phyloP scores from a whole-genome alignment of 1,140 invertebrate species.

The Ostrea edulis region DNA sequence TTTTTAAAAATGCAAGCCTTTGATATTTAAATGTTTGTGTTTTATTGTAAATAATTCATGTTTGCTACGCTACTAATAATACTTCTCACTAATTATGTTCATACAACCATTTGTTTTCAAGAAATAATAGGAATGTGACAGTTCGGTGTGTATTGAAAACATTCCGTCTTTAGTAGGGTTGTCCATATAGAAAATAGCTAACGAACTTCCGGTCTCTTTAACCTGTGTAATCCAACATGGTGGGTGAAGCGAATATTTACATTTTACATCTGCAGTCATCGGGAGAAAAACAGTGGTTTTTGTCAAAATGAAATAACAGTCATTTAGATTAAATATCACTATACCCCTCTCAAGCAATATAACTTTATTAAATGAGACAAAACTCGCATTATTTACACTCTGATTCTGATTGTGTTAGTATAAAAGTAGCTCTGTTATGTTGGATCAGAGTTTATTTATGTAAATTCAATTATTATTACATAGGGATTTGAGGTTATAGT shows the following conservation, averaged over 20 bases:
- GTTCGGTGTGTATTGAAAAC: not conserved
- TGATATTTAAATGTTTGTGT: no score
- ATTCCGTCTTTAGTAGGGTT: slow-evolving; percentile 8
- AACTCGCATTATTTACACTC: not conserved
- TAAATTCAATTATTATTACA: no score
- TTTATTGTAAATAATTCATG: no score
- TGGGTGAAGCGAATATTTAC: slow-evolving; percentile 18
- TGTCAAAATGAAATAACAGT: not conserved
- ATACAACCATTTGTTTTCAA: no score
- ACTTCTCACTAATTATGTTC: no score
- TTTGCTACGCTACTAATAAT: no score
- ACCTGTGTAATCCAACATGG: slow-evolving; percentile 36
- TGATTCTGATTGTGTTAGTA: no score
- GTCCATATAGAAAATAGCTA: not conserved
- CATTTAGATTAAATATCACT: not conserved
- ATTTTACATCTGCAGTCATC: not conserved
- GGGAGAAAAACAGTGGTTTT: not conserved
- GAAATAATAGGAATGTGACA: no score
- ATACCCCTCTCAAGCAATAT: not conserved
- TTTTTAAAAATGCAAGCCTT: no score
- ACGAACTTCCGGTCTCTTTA: not conserved
- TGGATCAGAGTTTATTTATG: no score
- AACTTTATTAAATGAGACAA: not conserved
- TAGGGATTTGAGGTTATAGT: no score
- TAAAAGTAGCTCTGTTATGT: no score